phyloP scores from a whole-genome alignment of 2,888 invertebrate species.

The Rhogogaster chlorosoma region DNA sequence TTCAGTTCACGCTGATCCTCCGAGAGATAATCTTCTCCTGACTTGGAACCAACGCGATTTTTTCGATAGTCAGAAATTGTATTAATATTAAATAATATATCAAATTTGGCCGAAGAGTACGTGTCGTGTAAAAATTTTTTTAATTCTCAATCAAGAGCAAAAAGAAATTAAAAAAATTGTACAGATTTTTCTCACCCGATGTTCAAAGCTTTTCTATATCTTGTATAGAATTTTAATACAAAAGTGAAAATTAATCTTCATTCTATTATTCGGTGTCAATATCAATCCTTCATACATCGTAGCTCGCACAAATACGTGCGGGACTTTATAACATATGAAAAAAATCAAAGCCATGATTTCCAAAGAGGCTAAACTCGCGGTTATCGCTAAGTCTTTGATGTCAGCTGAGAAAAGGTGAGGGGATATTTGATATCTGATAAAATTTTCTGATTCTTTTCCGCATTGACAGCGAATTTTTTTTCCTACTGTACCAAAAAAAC shows the following conservation, averaged over 20 bases:
- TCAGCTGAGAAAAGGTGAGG: conserved; percentile 49
- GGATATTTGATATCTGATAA: neutral
- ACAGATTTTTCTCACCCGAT: neutral
- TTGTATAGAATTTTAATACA: neutral
- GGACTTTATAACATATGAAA: neutral
- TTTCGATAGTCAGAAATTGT: neutral
- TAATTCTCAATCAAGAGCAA: neutral
- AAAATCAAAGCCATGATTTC: conserved; percentile 32
- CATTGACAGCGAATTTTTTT: neutral
- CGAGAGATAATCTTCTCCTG: neutral
- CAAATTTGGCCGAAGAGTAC: neutral
- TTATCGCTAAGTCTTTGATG: conserved; percentile 51
- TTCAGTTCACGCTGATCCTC: conserved; percentile 44
- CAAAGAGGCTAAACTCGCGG: conserved; percentile 49
- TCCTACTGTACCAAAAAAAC: neutral
- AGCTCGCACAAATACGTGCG: conserved; percentile 3
- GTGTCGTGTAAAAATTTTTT: neutral
- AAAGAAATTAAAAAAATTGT: too few species aligned
- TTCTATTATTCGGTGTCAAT: neutral
- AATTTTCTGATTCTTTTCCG: neutral
- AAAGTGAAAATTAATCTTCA: neutral
- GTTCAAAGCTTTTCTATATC: neutral
- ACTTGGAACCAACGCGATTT: neutral
- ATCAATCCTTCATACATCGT: neutral
- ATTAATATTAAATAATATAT: neutral